These are phyloP conservation scores for Lochmaea crataegi DNA, from an alignment of 2,888 invertebrate species.

Conservation along the genomic window DNA sequence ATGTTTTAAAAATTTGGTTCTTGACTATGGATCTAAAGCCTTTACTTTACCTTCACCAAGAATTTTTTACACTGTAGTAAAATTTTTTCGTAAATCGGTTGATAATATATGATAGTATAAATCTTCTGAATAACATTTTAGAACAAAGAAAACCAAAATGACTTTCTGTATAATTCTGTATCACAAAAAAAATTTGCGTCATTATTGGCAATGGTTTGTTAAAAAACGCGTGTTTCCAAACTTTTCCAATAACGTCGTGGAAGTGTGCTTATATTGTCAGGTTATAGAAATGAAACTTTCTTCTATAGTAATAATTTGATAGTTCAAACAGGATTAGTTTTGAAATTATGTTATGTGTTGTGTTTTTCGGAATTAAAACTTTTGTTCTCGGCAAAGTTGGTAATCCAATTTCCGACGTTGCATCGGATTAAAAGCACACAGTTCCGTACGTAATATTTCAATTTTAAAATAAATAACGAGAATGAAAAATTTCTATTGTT, in stretches of 20 bases:
- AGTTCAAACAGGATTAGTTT: slow-evolving; percentile 4
- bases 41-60: too few relatives aligned
- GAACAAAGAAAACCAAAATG: not conserved
- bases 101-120: not conserved
- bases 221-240: slow-evolving; percentile 16
- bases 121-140: not conserved
- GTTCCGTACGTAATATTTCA: too few relatives aligned
- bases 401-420: not conserved
- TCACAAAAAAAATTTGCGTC: slow-evolving; percentile 10
- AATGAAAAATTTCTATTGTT: too few relatives aligned
- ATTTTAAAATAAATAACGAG: too few relatives aligned
- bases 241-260: slow-evolving; percentile 25
- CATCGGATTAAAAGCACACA: too few relatives aligned
- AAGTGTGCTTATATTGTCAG: slow-evolving; percentile 19
- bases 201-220: slow-evolving; percentile 13
- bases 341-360: not conserved
- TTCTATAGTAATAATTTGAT: not conserved
- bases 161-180: not conserved
- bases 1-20: too few relatives aligned
- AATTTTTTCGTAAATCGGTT: not conserved
- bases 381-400: not conserved
- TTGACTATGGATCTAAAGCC: too few relatives aligned
- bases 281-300: slow-evolving; percentile 19
- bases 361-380: not conserved
- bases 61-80: too few relatives aligned